Base-by-base conservation (phyloP, 2,113 vertebrate species). In the Poeciliopsis turrubarensis region DNA sequence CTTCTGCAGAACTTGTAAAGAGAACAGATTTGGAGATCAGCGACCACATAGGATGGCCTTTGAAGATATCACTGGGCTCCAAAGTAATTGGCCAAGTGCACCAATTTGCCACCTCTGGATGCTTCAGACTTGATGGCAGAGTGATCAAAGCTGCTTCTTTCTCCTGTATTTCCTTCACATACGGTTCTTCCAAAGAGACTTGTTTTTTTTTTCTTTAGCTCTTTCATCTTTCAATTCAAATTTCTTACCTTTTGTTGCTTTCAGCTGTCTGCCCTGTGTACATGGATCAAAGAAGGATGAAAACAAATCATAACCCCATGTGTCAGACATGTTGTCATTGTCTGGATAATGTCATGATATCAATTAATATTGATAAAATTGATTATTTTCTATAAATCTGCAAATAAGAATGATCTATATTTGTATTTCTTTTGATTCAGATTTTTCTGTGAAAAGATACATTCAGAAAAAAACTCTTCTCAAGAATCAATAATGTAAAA, bases 101-200 rank as follows among this genome's bases (percentile, higher is more conserved):
- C 68, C 73, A 86, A 84, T 91, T 86, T 83, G 87, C 66, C 75
- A 85, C 73, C 63, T 68, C 83, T 85, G 87, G 74, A 87, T 89
- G 87, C 77, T 80, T 78, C 64, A 80, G 71, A 87, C 85, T 88
- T 91, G 77, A 86, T 79, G 78, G 81, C 70, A 75, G 82, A 67
- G 70, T 91, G 89, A 93, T 93, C 89, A 92, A 93, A 93, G 89
- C 80, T 25, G 62, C 76, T 70, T 72, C 82, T 79, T 30, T 84
- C 82, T 86, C 47, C 66, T 51, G 73, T 86, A 74, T 88, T 86
- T 86, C 70, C 83, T 85, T 68, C 15, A 44, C 73, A 78, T 32
- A 68, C 61, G 79, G 65, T 75, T 77, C 82, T 79, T 82, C 83
- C 78, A 75, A 82, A 77, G 69, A 87, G 78, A 81, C 70, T 85